Evolutionary conservation across 1,140 invertebrate genomes (phyloP).

Genomic region (Lepidurus arcticus): DNA sequence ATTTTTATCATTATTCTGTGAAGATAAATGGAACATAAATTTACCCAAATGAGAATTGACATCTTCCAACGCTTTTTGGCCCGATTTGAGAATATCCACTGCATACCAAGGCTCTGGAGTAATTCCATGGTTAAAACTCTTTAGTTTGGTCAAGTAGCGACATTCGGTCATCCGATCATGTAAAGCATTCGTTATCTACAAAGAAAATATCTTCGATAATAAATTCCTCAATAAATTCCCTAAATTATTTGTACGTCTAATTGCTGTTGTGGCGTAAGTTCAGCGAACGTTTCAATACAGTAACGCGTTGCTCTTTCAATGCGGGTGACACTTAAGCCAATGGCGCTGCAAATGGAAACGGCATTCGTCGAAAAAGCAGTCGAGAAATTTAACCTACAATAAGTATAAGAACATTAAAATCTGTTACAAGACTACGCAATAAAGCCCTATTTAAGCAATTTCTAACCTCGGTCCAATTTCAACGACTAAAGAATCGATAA

Average conservation of each 20-base stretch:
- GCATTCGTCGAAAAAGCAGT: conserved; percentile 92
- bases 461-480: not conserved
- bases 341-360: conserved; percentile 82
- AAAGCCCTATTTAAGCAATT: not conserved
- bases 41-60: conserved; percentile 76
- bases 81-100: conserved; percentile 71
- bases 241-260: not conserved
- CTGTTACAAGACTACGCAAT: not conserved
- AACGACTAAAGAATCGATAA: not conserved
- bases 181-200: conserved; percentile 54
- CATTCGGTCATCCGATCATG: conserved; percentile 81
- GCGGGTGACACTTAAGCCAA: conserved; percentile 67
- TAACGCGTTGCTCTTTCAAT: conserved; percentile 79
- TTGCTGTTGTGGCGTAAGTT: not conserved
- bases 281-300: conserved; percentile 34
- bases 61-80: conserved; percentile 69
- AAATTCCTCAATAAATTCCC: not conserved
- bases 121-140: conserved; percentile 60
- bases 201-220: conserved; percentile 52
- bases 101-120: conserved; percentile 68
- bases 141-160: conserved; percentile 61
- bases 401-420: conserved; percentile 34
- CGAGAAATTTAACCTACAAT: conserved; percentile 79
- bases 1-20: too few species aligned
- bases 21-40: conserved; percentile 23